phyloP scores from a whole-genome alignment of 2,113 vertebrate genomes.

The Corythornis cristatus region DNA sequence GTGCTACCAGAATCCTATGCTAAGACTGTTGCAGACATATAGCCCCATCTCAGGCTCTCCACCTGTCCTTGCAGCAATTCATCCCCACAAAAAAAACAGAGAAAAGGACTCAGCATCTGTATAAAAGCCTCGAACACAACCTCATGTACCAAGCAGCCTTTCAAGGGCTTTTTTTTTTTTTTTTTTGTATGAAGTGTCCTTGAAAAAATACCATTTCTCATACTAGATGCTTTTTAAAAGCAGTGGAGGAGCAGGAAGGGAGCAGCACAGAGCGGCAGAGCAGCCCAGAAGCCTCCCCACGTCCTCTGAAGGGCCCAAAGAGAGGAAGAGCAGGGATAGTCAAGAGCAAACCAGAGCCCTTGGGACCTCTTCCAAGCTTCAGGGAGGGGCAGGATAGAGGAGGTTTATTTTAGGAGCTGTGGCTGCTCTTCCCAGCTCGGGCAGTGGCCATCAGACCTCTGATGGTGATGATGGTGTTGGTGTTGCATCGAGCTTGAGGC shows the following conservation, averaged over 20 bases:
- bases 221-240: not conserved
- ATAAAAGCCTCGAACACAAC: not conserved
- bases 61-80: not conserved
- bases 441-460: not conserved
- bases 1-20: accelerated
- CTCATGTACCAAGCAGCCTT: not conserved
- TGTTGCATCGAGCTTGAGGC: accelerated
- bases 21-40: not conserved
- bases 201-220: not conserved
- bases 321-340: not conserved
- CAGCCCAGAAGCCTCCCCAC: not conserved
- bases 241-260: not conserved
- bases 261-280: not conserved
- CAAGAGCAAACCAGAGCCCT: not conserved
- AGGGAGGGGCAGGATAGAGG: not conserved
- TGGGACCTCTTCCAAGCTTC: not conserved
- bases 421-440: not conserved
- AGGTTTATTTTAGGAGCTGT: constrained; percentile 16
- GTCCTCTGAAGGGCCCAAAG: not conserved
- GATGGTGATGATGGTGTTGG: not conserved
- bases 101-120: not conserved
- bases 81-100: accelerated
- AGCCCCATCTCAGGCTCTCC: not conserved
- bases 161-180: not conserved
- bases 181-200: not conserved